A percentile compares a stretch with the other conserved stretches of the same genome.
Conservation (phyloP, 2,888 invertebrate species). For the Steinernema hermaphroditum region DNA sequence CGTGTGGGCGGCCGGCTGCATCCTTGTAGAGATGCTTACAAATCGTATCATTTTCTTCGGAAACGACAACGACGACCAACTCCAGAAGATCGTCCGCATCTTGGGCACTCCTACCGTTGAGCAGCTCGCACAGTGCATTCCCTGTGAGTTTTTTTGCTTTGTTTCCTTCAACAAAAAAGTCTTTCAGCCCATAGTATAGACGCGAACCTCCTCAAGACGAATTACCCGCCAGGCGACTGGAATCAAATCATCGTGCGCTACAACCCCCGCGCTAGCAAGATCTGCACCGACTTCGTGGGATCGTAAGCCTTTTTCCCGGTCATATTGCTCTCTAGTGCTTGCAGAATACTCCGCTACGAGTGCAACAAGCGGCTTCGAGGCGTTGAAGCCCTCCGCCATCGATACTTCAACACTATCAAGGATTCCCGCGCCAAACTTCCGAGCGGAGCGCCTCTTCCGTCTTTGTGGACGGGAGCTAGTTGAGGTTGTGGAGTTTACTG, state of each 20-base stretch:
- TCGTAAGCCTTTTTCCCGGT: conserved; percentile 24
- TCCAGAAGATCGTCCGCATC: conserved; percentile 36
- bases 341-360: conserved; percentile 40
- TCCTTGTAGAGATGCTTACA: conserved; percentile 37
- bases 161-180: background rate
- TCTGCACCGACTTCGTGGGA: conserved; percentile 32
- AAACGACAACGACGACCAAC: conserved; percentile 36
- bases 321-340: background rate
- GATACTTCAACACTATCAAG: conserved; percentile 34
- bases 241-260: conserved; percentile 34
- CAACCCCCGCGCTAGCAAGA: conserved; percentile 28
- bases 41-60: conserved; percentile 42
- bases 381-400: conserved; percentile 34
- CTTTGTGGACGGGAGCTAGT: too few species aligned
- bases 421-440: conserved; percentile 34
- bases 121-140: conserved; percentile 36
- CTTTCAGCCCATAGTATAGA: conserved; percentile 30
- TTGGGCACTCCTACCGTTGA: conserved; percentile 37
- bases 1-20: conserved; percentile 38
- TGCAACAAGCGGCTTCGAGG: conserved; percentile 36
- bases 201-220: conserved; percentile 29
- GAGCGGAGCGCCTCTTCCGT: conserved; percentile 27
- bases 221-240: conserved; percentile 37
- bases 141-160: conserved; percentile 13
- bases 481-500: too few species aligned